Conservation (phyloP, 2,113 vertebrate species). For the Tragulus kanchil region DNA sequence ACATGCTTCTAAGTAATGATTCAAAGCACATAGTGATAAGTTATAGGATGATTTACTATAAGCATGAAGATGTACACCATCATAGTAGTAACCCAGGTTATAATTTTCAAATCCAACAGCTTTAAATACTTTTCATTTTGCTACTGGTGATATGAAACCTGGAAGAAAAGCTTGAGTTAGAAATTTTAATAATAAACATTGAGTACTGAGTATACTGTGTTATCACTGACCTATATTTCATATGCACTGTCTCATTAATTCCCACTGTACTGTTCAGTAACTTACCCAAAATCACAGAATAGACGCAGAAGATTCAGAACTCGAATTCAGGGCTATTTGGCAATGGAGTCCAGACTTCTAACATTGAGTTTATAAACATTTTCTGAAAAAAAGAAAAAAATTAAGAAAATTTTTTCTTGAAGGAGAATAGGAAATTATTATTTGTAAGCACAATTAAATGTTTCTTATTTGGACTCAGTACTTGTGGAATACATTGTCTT, state of each 20-base stretch:
- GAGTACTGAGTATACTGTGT: not conserved
- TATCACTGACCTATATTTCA: not conserved
- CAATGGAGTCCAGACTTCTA: not conserved
- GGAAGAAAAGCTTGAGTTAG: not conserved
- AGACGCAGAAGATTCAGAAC: not conserved
- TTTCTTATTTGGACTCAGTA: constrained; percentile 41
- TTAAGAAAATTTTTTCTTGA: not conserved
- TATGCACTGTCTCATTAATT: not conserved
- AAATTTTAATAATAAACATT: constrained; percentile 31
- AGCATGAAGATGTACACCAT: not conserved
- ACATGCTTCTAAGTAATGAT: not conserved
- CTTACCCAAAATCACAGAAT: not conserved
- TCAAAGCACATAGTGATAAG: not conserved
- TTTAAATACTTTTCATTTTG: constrained; percentile 31
- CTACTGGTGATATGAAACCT: not conserved
- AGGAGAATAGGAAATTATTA: not conserved
- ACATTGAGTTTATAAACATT: constrained; percentile 16
- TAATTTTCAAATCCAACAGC: not conserved
- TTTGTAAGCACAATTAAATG: not conserved
- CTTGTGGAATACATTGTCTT: not conserved
- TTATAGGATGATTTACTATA: not conserved
- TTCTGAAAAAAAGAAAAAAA: not conserved
- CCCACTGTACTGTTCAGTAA: not conserved
- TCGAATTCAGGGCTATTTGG: constrained; percentile 1
- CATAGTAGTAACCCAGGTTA: not conserved